A percentile compares a stretch with the other conserved stretches of the same genome.
Conservation (phyloP, 2,888 invertebrate genomes). For the Lutraria lutraria region DNA sequence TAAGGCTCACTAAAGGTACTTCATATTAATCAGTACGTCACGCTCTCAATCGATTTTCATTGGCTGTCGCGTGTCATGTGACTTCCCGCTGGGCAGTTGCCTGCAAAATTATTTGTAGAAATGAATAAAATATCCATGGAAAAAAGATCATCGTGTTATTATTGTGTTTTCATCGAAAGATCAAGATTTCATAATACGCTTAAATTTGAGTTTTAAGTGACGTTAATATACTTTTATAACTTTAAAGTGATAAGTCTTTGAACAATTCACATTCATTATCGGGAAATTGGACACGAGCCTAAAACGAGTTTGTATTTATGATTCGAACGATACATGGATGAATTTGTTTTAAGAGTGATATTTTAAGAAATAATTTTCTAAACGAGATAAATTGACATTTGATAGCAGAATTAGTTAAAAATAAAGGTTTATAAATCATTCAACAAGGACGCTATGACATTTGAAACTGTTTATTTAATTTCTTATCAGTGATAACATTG, state of each 20-base stretch:
- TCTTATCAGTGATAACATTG: slow-evolving; percentile 5
- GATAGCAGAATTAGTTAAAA: neutral
- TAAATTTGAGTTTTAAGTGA: slow-evolving; percentile 71
- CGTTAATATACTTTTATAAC: slow-evolving; percentile 62
- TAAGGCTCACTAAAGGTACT: slow-evolving; percentile 62
- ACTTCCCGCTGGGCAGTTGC: slow-evolving; percentile 61
- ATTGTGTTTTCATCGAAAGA: slow-evolving; percentile 68
- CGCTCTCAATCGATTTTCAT: slow-evolving; percentile 59
- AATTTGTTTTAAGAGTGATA: neutral
- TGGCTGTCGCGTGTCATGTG: slow-evolving; percentile 71
- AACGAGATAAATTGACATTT: neutral
- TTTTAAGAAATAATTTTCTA: neutral
- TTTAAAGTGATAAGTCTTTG: slow-evolving; percentile 30
- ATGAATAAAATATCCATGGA: slow-evolving; percentile 73
- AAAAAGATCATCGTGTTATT: slow-evolving; percentile 66
- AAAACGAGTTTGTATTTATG: neutral
- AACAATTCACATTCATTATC: slow-evolving; percentile 1
- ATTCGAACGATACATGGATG: neutral
- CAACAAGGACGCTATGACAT: neutral
- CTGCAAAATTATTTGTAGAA: slow-evolving; percentile 67
- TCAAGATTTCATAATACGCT: slow-evolving; percentile 66
- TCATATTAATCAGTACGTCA: slow-evolving; percentile 52
- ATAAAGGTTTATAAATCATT: slow-evolving; percentile 5
- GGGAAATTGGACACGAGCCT: neutral
- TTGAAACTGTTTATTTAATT: neutral